Evolutionary conservation across 2,113 vertebrate species (phyloP).

Genomic region (Myotis brandtii): DNA sequence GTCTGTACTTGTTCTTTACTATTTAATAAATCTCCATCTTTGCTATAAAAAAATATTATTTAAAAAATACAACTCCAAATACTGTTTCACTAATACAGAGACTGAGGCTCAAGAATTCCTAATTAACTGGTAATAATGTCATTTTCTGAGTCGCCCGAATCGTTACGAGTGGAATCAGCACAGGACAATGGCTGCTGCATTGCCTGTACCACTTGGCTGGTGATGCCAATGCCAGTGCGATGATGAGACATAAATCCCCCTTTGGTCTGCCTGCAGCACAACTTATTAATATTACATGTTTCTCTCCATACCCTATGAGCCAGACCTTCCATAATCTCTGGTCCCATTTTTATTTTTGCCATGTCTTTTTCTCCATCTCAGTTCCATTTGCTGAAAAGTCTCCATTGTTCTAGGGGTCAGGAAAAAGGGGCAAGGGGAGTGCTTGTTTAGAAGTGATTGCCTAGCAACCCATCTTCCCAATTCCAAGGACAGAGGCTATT

Average conservation of each 20-base stretch:
- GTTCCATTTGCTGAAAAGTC: slow-evolving; percentile 78
- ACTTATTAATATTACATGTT: slow-evolving; percentile 19
- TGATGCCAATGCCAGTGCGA: neutral
- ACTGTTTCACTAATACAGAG: neutral
- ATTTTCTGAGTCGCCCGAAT: neutral
- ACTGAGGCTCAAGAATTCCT: neutral
- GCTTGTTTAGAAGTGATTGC: slow-evolving; percentile 83
- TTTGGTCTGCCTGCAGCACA: neutral
- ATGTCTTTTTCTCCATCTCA: slow-evolving; percentile 80
- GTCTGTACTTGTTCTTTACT: no score
- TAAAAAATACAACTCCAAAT: neutral
- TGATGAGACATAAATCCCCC: neutral
- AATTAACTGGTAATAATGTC: neutral
- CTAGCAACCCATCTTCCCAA: slow-evolving; percentile 85
- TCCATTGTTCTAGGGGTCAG: slow-evolving; percentile 69
- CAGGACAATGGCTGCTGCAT: neutral
- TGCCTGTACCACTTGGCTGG: neutral
- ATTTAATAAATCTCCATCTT: no score
- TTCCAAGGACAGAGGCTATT: slow-evolving; percentile 81
- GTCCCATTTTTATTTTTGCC: slow-evolving; percentile 74
- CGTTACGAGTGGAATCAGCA: neutral
- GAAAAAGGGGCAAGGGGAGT: slow-evolving; percentile 70
- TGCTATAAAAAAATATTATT: neutral
- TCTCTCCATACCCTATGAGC: neutral
- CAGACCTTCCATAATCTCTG: slow-evolving; percentile 13